phyloP scores from a whole-genome alignment of 2,113 vertebrate genomes.

The Archocentrus centrarchus region DNA sequence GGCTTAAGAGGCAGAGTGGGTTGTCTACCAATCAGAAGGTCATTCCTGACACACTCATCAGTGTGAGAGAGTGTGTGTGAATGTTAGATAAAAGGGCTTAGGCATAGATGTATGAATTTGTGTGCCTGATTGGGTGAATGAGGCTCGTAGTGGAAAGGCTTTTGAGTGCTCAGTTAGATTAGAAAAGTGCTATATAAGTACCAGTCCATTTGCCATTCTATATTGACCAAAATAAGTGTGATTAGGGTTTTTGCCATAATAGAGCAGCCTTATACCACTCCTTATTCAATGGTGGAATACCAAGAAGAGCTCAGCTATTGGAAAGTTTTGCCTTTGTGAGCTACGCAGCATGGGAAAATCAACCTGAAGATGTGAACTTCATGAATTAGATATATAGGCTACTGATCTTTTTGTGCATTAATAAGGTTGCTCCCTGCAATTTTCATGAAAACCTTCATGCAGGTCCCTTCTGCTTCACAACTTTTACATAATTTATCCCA shows the following conservation, averaged over 20 bases:
- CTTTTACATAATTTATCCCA: neutral
- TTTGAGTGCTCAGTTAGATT: neutral
- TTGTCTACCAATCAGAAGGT: neutral
- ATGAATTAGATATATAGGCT: neutral
- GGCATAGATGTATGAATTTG: neutral
- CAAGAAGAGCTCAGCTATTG: neutral
- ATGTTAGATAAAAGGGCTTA: neutral
- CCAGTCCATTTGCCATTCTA: neutral
- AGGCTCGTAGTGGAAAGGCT: neutral
- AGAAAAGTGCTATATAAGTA: conserved; percentile 1
- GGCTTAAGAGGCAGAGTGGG: neutral
- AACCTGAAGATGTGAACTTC: neutral
- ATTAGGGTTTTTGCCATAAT: neutral
- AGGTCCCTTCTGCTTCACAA: neutral
- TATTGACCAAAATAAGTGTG: neutral
- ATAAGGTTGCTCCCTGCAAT: conserved; percentile 6
- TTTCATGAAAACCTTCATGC: neutral
- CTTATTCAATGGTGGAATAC: neutral
- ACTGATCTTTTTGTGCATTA: neutral
- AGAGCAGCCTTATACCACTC: neutral
- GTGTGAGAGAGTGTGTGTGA: neutral
- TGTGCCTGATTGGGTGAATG: neutral
- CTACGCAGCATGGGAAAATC: neutral
- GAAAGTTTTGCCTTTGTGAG: neutral
- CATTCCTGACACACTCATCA: neutral